phyloP scores from a whole-genome alignment of 1,140 invertebrate species.

The Eueides isabella region DNA sequence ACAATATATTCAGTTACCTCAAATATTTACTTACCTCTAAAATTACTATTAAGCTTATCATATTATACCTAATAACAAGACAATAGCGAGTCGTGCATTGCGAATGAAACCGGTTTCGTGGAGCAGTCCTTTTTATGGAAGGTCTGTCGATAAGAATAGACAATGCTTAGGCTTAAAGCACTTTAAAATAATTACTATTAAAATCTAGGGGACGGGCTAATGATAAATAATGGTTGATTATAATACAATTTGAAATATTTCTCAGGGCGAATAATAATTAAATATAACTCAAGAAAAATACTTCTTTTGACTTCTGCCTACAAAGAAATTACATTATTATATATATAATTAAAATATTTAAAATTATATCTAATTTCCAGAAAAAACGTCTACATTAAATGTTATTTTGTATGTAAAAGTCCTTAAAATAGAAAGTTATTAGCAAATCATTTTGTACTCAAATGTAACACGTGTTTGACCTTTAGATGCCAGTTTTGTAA shows the following conservation, averaged over 20 bases:
- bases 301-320: too few species aligned
- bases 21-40: background rate
- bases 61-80: conserved; percentile 2
- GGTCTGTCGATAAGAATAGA: conserved; percentile 3
- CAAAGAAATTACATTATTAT: too few species aligned
- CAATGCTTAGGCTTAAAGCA: background rate
- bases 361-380: too few species aligned
- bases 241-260: too few species aligned
- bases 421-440: conserved; percentile 12
- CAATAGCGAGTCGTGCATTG: conserved; percentile 1
- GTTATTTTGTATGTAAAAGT: background rate
- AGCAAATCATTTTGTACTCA: conserved; percentile 9
- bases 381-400: background rate
- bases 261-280: too few species aligned
- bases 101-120: background rate
- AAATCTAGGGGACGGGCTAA: background rate
- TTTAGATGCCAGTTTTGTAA: conserved; percentile 1
- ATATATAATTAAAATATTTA: too few species aligned
- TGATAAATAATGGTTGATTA: too few species aligned
- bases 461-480: conserved; percentile 3
- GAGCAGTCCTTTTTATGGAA: background rate
- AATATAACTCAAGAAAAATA: too few species aligned
- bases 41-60: background rate
- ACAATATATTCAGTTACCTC: background rate
- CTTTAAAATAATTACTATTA: background rate